These are phyloP conservation scores for Machimus atricapillus DNA, from an alignment of 2,888 invertebrate species.

Conservation along the genomic window DNA sequence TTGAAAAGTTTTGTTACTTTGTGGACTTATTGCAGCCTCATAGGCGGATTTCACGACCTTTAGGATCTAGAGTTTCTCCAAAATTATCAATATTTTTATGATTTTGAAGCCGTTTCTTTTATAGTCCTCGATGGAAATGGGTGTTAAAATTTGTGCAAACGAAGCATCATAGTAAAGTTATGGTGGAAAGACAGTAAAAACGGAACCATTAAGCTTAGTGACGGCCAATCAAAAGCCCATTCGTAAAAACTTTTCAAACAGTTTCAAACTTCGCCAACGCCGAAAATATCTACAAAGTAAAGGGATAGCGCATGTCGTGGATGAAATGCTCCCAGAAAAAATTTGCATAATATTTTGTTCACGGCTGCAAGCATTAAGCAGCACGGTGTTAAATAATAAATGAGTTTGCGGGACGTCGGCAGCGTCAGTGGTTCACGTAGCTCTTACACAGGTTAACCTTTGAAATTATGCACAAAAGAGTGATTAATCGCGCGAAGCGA, in stretches of 20 bases:
- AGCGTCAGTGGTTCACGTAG: background rate
- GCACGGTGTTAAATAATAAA: background rate
- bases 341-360: background rate
- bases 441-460: background rate
- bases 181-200: background rate
- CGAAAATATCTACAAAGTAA: background rate
- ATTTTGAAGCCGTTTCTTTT: background rate
- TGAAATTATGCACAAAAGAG: background rate
- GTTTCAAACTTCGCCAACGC: background rate
- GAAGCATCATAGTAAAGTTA: background rate
- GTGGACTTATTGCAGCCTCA: background rate
- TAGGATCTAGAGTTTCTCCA: background rate
- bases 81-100: background rate
- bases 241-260: background rate
- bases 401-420: background rate
- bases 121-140: background rate
- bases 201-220: background rate
- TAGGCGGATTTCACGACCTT: background rate
- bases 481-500: background rate
- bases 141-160: background rate
- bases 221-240: background rate
- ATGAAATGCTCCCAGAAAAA: background rate
- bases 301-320: background rate
- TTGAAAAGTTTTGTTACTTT: background rate
- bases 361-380: background rate